Evolutionary conservation across 2,888 invertebrate genomes (phyloP), one percentile per base, ranked within the genome.

Genomic region (Frankliniella intonsa): DNA sequence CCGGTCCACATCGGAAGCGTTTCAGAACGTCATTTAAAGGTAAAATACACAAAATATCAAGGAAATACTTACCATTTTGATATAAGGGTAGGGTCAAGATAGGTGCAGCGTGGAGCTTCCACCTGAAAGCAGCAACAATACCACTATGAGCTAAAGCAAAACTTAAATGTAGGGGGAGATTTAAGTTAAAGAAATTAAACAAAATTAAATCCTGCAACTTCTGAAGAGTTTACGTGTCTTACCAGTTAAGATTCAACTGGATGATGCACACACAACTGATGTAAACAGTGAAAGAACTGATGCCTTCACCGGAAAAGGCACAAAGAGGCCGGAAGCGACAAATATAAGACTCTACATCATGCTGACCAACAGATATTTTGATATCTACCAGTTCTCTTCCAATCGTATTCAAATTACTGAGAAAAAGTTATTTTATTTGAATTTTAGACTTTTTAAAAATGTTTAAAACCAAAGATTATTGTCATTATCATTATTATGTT

Each of bases 11-110:
- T n/a, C n/a, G n/a, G n/a, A n/a, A n/a, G n/a, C n/a, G 38, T 38
- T 38, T 38, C 38, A 38, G 38, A 38, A 38, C 38, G 38, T 38
- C 2, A 38, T 38, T 38, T 38, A 38, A 2, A 38, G 5, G 38
- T 3, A 3, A 38, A 38, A 38, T 38, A 2, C 38, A 2, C 38
- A 38, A 5, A 3, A 38, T 5, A 38, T 5, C 22, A 76, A 10
- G 25, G 69, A 76, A 76, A 76, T 25, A 76, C 69, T 76, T 22
- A 76, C 69, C 69, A 76, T 76, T 76, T 76, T 76, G 69, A 12
- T 22, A 25, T 25, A 25, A 22, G 69, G 22, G 69, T 3, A 22
- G n/a, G 25, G 62, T 62, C 69, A 25, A 25, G 25, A 22, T 76
- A 25, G 3, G 25, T 25, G 69, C 69, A 22, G n/a, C 25, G 69